Conservation (phyloP, 2,888 invertebrate genomes). For the Philhelius pedissequus region DNA sequence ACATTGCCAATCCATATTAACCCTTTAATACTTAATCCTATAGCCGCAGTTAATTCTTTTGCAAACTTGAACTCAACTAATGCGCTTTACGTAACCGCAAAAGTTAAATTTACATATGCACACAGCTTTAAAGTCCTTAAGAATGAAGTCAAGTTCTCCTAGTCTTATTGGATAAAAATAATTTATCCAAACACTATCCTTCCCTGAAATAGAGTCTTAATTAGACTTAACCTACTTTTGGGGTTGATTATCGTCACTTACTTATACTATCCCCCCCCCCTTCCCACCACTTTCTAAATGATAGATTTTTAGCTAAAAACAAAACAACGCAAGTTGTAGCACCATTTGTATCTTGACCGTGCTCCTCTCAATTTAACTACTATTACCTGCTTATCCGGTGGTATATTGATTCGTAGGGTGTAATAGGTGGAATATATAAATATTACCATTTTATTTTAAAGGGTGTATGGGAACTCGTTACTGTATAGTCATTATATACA, state of each 20-base stretch:
- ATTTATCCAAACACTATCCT: slow-evolving; percentile 16
- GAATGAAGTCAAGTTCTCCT: slow-evolving; percentile 57
- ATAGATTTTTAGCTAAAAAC: neutral
- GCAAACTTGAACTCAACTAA: slow-evolving; percentile 58
- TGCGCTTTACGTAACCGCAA: neutral
- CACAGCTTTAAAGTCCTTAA: neutral
- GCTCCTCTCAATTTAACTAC: slow-evolving; percentile 54
- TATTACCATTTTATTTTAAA: neutral
- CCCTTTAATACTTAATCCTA: neutral
- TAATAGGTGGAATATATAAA: neutral
- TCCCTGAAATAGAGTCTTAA: slow-evolving; percentile 43
- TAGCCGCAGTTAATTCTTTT: slow-evolving; percentile 21
- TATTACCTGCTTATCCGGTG: slow-evolving; percentile 35
- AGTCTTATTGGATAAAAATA: slow-evolving; percentile 16
- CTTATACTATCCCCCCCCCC: neutral
- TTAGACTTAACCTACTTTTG: slow-evolving; percentile 61
- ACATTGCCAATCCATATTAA: neutral
- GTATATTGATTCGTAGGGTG: neutral
- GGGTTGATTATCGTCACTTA: slow-evolving; percentile 47
- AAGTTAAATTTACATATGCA: neutral
- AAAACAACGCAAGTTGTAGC: slow-evolving; percentile 46
- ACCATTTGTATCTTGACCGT: slow-evolving; percentile 65
- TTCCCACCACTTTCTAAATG: neutral
- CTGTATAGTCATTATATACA: neutral
- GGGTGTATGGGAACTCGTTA: neutral